Conservation (phyloP, 1,140 invertebrate species). For the Periplaneta americana region DNA sequence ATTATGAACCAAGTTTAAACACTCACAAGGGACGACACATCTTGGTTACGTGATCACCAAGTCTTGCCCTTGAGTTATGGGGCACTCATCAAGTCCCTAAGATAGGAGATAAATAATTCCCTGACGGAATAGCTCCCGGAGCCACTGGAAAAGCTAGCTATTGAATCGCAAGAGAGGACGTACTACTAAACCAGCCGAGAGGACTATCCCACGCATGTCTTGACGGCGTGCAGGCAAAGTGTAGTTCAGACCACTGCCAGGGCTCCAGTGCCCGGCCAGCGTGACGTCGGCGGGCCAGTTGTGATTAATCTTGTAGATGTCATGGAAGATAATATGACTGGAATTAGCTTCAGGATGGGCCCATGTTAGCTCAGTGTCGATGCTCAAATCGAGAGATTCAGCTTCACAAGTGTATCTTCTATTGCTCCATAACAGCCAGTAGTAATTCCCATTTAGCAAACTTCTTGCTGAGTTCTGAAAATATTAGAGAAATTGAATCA, state of each 20-base stretch:
- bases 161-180: too few relatives aligned
- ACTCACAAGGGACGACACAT: too few relatives aligned
- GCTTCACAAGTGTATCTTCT: neutral
- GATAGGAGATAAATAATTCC: too few relatives aligned
- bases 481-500: too few relatives aligned
- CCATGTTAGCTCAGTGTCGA: constrained; percentile 1
- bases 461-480: neutral
- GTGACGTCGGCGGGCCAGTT: neutral
- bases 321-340: neutral
- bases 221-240: neutral
- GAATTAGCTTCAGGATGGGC: neutral
- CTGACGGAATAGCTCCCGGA: too few relatives aligned
- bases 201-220: neutral
- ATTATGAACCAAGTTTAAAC: too few relatives aligned
- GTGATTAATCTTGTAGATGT: constrained; percentile 2
- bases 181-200: neutral
- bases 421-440: neutral
- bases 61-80: too few relatives aligned
- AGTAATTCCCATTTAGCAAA: neutral
- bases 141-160: too few relatives aligned
- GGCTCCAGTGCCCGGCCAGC: neutral
- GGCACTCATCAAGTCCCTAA: too few relatives aligned
- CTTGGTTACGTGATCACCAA: too few relatives aligned
- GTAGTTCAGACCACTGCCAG: neutral
- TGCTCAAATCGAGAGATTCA: neutral